Base-by-base conservation (phyloP, 2,113 vertebrate species). In the Protomyctophum bolini region DNA sequence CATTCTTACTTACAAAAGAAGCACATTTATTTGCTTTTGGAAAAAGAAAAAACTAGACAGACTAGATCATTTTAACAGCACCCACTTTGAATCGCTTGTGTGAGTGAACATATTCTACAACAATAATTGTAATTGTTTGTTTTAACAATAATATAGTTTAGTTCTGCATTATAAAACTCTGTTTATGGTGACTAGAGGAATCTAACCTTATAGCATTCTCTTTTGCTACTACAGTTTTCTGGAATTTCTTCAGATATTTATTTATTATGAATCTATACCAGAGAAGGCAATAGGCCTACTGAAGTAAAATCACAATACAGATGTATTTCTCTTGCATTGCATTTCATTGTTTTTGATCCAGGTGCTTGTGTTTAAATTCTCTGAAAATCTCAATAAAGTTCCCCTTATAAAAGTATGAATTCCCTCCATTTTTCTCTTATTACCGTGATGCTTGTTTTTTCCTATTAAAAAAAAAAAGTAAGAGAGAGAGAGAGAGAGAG, bases 371-470 rank as follows among this genome's bases (percentile, higher is more conserved):
- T 81, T 77, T 83, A 57, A 59, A 73, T 10, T 47, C 12, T 48
- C 15, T 21, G 10, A 58, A 68, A 47, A 15, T 21, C 46, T 64
- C 10, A 91, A 89, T 88, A 87, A 87, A 73, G n/a, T 73, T 70
- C 63, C 63, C 49, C 33, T 41, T 41, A 2, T 41, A 47, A 60
- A 21, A 62, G 12, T 8, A 58, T 9, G 0, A 0, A 7, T 55
- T 2, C 7, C 6, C 1, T 9, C 0, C 15, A 9, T 51, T 8
- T 2, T 63, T 21, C n/a, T 51, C 28, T 45, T 41, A 4, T 59
- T 12, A 48, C 57, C 33, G 57, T 29, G 14, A 8, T 58, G n/a
- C n/a, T n/a, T n/a, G n/a, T n/a, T n/a, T n/a, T n/a, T n/a, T n/a
- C n/a, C n/a, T n/a, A n/a, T n/a, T n/a, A n/a, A n/a, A n/a, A n/a